These are phyloP conservation scores for Ictalurus furcatus DNA, from an alignment of 2,113 vertebrate genomes.

Conservation along the genomic window DNA sequence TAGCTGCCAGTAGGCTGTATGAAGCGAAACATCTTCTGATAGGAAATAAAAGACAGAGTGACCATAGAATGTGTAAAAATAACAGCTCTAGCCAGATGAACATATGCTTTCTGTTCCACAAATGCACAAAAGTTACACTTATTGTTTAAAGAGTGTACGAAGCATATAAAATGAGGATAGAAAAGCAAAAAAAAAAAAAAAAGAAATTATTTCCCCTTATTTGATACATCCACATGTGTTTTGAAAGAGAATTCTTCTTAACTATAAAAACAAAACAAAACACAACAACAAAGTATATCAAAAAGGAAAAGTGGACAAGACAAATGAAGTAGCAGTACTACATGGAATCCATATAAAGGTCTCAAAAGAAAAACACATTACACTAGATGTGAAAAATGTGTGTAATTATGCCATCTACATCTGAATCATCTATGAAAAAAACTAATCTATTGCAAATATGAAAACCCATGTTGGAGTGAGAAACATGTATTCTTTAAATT, in stretches of 20 bases:
- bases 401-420: constrained; percentile 56
- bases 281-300: background rate
- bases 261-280: background rate
- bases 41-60: constrained; percentile 16
- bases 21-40: constrained; percentile 10
- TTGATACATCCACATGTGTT: background rate
- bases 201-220: constrained; percentile 12
- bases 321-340: constrained; percentile 39
- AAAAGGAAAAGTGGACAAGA: constrained; percentile 15
- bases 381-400: constrained; percentile 33
- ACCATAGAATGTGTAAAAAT: constrained; percentile 10
- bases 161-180: background rate
- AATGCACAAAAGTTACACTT: background rate
- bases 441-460: constrained; percentile 36
- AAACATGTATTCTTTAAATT: constrained; percentile 44
- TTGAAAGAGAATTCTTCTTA: constrained; percentile 34
- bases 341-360: constrained; percentile 20
- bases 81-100: constrained; percentile 15
- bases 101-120: background rate
- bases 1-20: constrained; percentile 14
- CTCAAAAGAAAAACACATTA: constrained; percentile 28
- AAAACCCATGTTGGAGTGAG: constrained; percentile 33
- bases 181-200: background rate
- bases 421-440: constrained; percentile 45
- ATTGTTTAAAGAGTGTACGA: background rate